Conservation (phyloP, 2,888 invertebrate species). For the Argyra leucocephala region DNA sequence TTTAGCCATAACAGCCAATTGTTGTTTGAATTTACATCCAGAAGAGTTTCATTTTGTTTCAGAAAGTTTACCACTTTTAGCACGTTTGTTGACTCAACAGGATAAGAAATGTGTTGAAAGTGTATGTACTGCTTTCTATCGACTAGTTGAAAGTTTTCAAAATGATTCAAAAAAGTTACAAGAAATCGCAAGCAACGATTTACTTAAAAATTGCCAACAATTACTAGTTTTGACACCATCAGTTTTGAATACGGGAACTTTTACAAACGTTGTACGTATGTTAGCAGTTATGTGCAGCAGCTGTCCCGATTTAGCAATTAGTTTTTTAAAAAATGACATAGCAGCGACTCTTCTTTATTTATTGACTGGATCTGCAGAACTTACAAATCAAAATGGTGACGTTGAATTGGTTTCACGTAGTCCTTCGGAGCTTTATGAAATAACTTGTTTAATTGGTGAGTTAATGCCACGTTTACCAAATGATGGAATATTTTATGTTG, state of each 20-base stretch:
- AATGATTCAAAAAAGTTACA: conserved; percentile 80
- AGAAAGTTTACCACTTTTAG: conserved; percentile 77
- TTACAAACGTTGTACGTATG: conserved; percentile 93
- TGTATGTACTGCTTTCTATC: conserved; percentile 91
- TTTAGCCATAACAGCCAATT: conserved; percentile 92
- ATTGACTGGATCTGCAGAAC: conserved; percentile 75
- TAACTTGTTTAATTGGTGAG: conserved; percentile 93
- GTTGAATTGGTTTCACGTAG: conserved; percentile 82
- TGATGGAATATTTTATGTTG: conserved; percentile 92
- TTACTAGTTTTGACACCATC: conserved; percentile 86
- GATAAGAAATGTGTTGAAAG: conserved; percentile 98
- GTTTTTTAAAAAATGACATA: conserved; percentile 86
- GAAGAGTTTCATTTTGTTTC: conserved; percentile 91
- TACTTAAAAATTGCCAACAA: conserved; percentile 88
- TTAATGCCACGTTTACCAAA: conserved; percentile 91
- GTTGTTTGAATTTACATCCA: conserved; percentile 84
- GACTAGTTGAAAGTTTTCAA: conserved; percentile 93
- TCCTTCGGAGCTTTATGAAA: conserved; percentile 94
- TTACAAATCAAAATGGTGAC: conserved; percentile 38
- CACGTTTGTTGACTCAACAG: conserved; percentile 68
- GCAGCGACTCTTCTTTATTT: conserved; percentile 90
- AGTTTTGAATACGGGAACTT: conserved; percentile 88
- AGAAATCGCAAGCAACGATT: conserved; percentile 80
- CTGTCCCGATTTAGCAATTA: conserved; percentile 87
- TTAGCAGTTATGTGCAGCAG: conserved; percentile 91